phyloP scores from a whole-genome alignment of 2,113 vertebrate genomes.

The Barbus barbus region DNA sequence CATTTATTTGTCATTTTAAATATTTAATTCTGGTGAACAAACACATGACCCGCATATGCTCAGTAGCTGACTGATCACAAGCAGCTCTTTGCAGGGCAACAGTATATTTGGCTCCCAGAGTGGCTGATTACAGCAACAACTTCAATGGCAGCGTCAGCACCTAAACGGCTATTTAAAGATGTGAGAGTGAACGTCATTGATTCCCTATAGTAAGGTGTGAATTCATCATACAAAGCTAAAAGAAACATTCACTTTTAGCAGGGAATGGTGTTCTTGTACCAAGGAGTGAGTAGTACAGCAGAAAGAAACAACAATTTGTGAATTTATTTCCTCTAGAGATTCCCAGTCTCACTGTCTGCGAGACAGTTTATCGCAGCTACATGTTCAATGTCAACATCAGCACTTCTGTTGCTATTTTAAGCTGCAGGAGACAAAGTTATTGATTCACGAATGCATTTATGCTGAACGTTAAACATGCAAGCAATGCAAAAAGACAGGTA shows the following conservation, averaged over 20 bases:
- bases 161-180: conserved; percentile 18
- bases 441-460: conserved; percentile 29
- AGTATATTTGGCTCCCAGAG: not conserved
- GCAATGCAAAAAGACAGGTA: conserved; percentile 15
- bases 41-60: not conserved
- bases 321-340: conserved; percentile 19
- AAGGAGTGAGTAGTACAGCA: not conserved
- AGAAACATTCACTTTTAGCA: not conserved
- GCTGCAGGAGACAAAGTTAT: conserved; percentile 38
- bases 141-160: conserved; percentile 29
- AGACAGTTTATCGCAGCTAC: conserved; percentile 11
- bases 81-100: not conserved
- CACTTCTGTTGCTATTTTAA: conserved; percentile 39
- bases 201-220: conserved; percentile 12
- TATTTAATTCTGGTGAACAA: not conserved
- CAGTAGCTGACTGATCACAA: not conserved
- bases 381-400: conserved; percentile 41
- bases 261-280: not conserved
- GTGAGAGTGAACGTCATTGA: not conserved
- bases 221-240: conserved; percentile 4
- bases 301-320: not conserved
- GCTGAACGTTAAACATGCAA: conserved; percentile 23
- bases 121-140: conserved; percentile 11
- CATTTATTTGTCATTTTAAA: not conserved
- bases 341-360: not conserved